Evolutionary conservation across 1,140 invertebrate species (phyloP).

Genomic region (Penaeus vannamei): DNA sequence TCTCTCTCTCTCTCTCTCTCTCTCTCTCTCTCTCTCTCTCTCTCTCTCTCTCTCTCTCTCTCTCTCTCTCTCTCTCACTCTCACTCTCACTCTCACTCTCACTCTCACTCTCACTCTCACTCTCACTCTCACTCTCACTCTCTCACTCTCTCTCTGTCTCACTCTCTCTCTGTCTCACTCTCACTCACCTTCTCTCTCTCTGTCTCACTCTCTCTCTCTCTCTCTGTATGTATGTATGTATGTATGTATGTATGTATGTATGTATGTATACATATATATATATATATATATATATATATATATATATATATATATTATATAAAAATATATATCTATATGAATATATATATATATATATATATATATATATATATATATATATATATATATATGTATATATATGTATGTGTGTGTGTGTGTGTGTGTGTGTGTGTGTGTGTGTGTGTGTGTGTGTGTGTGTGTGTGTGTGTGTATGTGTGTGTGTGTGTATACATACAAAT

Average conservation of each 20-base stretch:
- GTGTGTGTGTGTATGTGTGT: not conserved
- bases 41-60: too few relatives aligned
- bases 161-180: not conserved
- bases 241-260: conserved; percentile 12
- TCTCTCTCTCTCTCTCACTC: too few relatives aligned
- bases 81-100: too few relatives aligned
- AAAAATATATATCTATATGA: conserved; percentile 26
- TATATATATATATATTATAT: conserved; percentile 24
- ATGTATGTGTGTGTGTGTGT: not conserved
- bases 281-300: conserved; percentile 24
- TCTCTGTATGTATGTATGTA: conserved; percentile 21
- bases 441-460: not conserved
- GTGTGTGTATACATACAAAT: not conserved
- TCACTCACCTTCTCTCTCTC: not conserved
- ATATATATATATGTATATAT: not conserved
- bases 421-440: not conserved
- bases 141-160: not conserved
- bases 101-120: too few relatives aligned
- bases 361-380: not conserved
- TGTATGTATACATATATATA: conserved; percentile 21
- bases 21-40: too few relatives aligned
- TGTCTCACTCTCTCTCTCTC: not conserved
- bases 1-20: too few relatives aligned
- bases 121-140: too few relatives aligned
- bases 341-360: conserved; percentile 30